Evolutionary conservation across 1,140 invertebrate genomes (phyloP).

Genomic region (Eupristina koningsbergeri): DNA sequence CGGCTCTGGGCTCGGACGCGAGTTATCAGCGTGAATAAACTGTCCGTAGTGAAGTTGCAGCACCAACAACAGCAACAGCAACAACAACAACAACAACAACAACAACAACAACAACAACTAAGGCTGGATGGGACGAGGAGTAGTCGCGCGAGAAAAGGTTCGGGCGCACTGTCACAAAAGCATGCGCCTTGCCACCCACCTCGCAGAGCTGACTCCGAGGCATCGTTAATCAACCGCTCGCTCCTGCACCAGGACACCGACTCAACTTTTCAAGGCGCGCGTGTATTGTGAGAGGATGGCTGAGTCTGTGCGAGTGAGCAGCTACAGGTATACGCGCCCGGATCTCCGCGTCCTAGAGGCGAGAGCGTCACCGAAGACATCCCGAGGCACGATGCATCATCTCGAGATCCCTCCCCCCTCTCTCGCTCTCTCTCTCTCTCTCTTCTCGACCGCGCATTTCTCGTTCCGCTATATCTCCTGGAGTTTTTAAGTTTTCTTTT

Average conservation of each 20-base stretch:
- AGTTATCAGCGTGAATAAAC: neutral
- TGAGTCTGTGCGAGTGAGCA: neutral
- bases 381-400: slow-evolving; percentile 28
- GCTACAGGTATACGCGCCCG: slow-evolving; percentile 20
- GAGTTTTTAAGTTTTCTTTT: neutral
- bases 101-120: too few relatives aligned
- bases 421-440: neutral
- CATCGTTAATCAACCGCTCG: slow-evolving; percentile 73
- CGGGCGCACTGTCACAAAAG: slow-evolving; percentile 72
- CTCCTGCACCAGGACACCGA: slow-evolving; percentile 12
- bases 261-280: slow-evolving; percentile 43
- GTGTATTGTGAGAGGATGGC: neutral
- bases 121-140: slow-evolving; percentile 53
- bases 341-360: neutral
- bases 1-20: too few relatives aligned
- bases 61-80: too few relatives aligned
- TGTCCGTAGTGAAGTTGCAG: neutral
- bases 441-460: neutral
- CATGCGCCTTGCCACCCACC: slow-evolving; percentile 75
- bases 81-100: too few relatives aligned
- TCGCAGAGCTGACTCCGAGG: slow-evolving; percentile 67
- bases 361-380: slow-evolving; percentile 16
- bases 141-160: slow-evolving; percentile 60
- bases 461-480: neutral
- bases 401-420: neutral